Conservation (phyloP, 2,113 vertebrate species). For the Myotis brandtii region DNA sequence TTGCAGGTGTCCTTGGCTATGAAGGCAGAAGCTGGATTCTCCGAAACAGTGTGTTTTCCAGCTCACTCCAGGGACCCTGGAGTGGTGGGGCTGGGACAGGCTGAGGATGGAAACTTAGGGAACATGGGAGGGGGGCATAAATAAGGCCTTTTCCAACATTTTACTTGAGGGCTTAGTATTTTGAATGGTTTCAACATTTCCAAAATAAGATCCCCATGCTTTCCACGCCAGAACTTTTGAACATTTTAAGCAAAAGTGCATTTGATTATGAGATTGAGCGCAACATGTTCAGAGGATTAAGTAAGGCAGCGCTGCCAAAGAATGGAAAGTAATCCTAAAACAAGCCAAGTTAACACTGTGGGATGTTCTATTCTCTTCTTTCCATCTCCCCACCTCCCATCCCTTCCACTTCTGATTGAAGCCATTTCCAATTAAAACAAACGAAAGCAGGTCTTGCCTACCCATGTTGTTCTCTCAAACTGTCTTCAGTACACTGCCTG, state of each 20-base stretch:
- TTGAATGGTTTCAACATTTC: slow-evolving; percentile 5
- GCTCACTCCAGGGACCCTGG: neutral
- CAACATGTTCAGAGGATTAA: slow-evolving; percentile 34
- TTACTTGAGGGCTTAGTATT: neutral
- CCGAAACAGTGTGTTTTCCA: neutral
- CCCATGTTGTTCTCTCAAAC: neutral
- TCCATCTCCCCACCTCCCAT: neutral
- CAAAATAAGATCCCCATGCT: slow-evolving; percentile 24
- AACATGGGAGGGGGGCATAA: neutral
- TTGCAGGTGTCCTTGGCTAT: slow-evolving; percentile 20
- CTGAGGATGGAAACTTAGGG: slow-evolving; percentile 19
- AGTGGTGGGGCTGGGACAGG: neutral
- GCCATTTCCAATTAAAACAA: slow-evolving; percentile 23
- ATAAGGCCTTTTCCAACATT: neutral
- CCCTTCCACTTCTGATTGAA: slow-evolving; percentile 30
- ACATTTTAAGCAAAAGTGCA: neutral
- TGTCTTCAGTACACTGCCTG: neutral
- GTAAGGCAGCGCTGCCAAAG: neutral
- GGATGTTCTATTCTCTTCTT: neutral
- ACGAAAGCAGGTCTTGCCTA: neutral
- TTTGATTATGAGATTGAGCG: slow-evolving; percentile 48
- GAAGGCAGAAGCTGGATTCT: slow-evolving; percentile 7
- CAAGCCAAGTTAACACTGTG: neutral
- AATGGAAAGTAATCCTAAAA: slow-evolving; percentile 37
- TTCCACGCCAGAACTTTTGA: slow-evolving; percentile 21